A percentile compares a stretch with the other conserved stretches of the same genome.
Conservation (phyloP, 2,888 invertebrate species). For the Caenorhabditis parvicauda region DNA sequence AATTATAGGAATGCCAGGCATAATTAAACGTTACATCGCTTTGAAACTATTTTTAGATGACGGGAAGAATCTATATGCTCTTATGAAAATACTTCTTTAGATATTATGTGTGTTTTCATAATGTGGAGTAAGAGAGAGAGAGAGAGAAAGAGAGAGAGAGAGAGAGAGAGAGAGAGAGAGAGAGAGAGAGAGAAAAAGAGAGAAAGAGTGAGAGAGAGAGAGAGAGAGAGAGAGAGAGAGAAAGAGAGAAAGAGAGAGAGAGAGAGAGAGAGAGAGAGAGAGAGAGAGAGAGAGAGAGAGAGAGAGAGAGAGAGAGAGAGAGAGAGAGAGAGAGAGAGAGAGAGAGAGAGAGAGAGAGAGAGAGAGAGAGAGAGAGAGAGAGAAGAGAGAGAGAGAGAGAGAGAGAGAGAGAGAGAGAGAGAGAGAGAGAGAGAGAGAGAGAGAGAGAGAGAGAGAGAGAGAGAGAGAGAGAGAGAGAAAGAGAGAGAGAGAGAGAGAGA, state of each 20-base stretch:
- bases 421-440: neutral
- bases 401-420: constrained; percentile 1
- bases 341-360: neutral
- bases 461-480: constrained; percentile 4
- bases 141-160: no score
- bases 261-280: constrained; percentile 1
- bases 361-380: neutral
- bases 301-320: constrained; percentile 9
- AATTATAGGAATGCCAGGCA: no score
- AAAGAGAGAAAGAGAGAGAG: constrained; percentile 8
- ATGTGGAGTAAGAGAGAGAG: no score
- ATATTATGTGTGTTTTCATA: no score
- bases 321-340: constrained; percentile 1
- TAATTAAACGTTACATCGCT: no score
- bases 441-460: constrained; percentile 4
- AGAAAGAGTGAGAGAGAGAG: no score
- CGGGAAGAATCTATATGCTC: no score
- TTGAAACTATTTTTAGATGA: no score
- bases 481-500: neutral
- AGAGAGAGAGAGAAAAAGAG: no score
- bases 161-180: no score
- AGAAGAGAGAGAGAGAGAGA: constrained; percentile 8
- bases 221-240: no score
- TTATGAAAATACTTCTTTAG: no score
- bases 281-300: neutral